Evolutionary conservation across 2,113 vertebrate species (phyloP).

Genomic region (Microtus oregoni): DNA sequence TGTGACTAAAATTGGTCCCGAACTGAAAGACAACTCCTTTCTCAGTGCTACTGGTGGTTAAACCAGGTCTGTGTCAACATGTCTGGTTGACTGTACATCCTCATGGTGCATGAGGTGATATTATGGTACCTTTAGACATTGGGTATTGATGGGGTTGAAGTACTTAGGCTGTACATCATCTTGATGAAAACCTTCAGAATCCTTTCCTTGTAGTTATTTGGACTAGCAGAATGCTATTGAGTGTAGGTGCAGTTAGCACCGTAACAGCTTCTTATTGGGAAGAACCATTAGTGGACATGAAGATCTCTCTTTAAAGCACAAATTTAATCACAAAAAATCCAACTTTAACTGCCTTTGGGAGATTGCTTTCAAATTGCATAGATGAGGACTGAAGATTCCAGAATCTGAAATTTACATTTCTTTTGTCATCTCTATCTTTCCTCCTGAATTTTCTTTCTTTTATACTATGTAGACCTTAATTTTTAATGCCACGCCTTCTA

Average conservation of each 20-base stretch:
- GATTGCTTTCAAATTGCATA: not conserved
- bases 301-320: constrained; percentile 15
- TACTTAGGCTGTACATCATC: not conserved
- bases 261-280: not conserved
- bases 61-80: not conserved
- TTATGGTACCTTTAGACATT: not conserved
- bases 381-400: not conserved
- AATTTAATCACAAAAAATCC: not conserved
- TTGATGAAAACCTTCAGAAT: not conserved
- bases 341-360: not conserved
- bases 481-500: not conserved
- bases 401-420: not conserved
- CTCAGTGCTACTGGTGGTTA: not conserved
- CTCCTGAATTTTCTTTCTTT: not conserved
- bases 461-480: not conserved
- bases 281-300: not conserved
- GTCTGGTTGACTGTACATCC: not conserved
- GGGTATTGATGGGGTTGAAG: too few species aligned
- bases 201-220: not conserved
- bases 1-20: not conserved
- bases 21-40: not conserved
- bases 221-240: not conserved
- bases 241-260: not conserved
- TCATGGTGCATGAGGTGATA: not conserved
- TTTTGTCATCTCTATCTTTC: not conserved